Evolutionary conservation across 2,888 invertebrate species (phyloP).

Genomic region (Eumacrocentrus americanus): DNA sequence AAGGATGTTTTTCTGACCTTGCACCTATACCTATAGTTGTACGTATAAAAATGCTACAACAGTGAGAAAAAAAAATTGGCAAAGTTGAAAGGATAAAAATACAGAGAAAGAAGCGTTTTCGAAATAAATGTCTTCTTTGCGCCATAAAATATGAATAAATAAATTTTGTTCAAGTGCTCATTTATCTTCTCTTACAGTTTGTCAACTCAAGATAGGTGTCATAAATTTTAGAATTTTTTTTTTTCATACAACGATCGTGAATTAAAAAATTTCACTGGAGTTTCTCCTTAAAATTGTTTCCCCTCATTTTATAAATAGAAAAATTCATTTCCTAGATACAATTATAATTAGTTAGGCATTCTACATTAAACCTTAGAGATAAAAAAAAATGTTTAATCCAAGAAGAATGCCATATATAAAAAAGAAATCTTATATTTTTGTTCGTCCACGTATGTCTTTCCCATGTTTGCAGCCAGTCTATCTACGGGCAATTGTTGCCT

Average conservation of each 20-base stretch:
- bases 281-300: neutral
- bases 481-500: conserved; percentile 73
- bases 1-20: too few relatives aligned
- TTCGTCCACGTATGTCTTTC: conserved; percentile 33
- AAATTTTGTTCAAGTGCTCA: too few relatives aligned
- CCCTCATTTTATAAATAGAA: neutral
- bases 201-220: neutral
- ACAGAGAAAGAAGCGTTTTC: too few relatives aligned
- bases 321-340: neutral
- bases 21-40: too few relatives aligned
- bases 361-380: neutral
- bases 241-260: neutral
- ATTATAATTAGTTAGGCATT: too few relatives aligned
- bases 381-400: neutral
- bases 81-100: too few relatives aligned
- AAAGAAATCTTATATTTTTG: conserved; percentile 22
- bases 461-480: conserved; percentile 76
- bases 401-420: neutral
- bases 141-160: too few relatives aligned
- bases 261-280: neutral
- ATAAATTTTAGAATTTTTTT: neutral
- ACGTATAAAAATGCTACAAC: too few relatives aligned
- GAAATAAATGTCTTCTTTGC: too few relatives aligned
- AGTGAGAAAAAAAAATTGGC: too few relatives aligned
- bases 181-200: too few relatives aligned